Evolutionary conservation across 2,113 vertebrate species (phyloP).

Genomic region (Hystrix cristata): DNA sequence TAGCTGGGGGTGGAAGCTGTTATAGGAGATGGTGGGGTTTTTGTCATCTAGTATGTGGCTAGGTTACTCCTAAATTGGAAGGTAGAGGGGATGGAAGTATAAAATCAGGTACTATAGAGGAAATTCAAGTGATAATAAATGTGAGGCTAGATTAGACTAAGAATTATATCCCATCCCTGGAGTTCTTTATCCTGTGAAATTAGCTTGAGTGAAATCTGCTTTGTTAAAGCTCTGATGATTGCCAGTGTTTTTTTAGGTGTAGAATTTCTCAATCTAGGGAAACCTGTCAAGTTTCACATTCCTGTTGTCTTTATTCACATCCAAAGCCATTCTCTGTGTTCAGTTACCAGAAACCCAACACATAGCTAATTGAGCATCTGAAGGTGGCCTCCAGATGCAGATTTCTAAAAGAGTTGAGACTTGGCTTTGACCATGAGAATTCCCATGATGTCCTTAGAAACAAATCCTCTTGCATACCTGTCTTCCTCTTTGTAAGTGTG

Average conservation of each 20-base stretch:
- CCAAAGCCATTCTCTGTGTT: conserved; percentile 3
- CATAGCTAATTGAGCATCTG: not conserved
- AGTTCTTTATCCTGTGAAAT: conserved; percentile 51
- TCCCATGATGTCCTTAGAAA: conserved; percentile 38
- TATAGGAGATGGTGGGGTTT: not conserved
- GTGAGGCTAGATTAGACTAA: conserved; percentile 26
- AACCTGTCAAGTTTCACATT: conserved; percentile 1
- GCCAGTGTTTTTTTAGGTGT: conserved; percentile 30
- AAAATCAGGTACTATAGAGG: conserved; percentile 15
- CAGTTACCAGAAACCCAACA: conserved; percentile 38
- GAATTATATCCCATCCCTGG: conserved; percentile 24
- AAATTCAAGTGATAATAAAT: conserved; percentile 50
- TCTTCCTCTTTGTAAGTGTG: not conserved
- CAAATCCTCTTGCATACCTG: not conserved
- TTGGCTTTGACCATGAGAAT: conserved; percentile 46
- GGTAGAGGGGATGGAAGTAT: not conserved
- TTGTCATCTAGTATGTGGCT: conserved; percentile 8
- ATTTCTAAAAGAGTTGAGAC: conserved; percentile 50
- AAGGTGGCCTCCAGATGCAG: not conserved
- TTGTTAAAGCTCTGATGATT: conserved; percentile 44
- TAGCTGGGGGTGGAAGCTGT: not conserved
- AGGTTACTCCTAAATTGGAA: conserved; percentile 37
- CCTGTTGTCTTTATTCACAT: conserved; percentile 28
- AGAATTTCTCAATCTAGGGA: conserved; percentile 52
- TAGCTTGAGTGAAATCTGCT: conserved; percentile 49